phyloP scores from a whole-genome alignment of 2,888 invertebrate species.

The Spatulosminthurus flaviceps region DNA sequence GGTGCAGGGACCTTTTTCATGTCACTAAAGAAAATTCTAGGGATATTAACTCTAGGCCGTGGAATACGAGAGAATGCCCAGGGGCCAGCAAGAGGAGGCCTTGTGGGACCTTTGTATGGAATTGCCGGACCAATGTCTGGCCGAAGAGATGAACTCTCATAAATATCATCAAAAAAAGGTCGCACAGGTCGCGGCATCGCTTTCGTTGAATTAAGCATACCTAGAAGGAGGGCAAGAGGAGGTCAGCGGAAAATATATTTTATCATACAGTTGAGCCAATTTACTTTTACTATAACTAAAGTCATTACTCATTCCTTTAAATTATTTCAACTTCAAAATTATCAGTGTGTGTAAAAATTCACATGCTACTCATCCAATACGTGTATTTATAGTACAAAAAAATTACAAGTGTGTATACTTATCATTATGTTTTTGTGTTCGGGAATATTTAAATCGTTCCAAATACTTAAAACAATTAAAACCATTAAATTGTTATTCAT shows the following conservation, averaged over 20 bases:
- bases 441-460: too few species aligned
- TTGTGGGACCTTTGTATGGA: constrained; percentile 64
- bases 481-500: too few species aligned
- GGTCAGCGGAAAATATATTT: constrained; percentile 23
- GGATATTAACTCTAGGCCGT: constrained; percentile 79
- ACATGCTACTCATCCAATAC: too few species aligned
- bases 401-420: too few species aligned
- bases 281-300: not conserved
- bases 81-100: constrained; percentile 86
- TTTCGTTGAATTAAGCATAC: constrained; percentile 51
- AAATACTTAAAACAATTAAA: too few species aligned
- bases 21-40: constrained; percentile 79
- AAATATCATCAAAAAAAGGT: constrained; percentile 54
- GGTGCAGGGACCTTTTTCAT: constrained; percentile 69
- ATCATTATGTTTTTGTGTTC: too few species aligned
- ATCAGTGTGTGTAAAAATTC: too few species aligned
- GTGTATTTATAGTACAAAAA: too few species aligned
- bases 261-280: constrained; percentile 10
- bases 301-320: too few species aligned
- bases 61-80: constrained; percentile 91
- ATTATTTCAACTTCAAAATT: too few species aligned
- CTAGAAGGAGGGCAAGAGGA: constrained; percentile 47
- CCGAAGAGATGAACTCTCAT: constrained; percentile 54
- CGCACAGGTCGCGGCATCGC: constrained; percentile 58
- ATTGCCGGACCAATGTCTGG: constrained; percentile 68